phyloP scores from a whole-genome alignment of 2,888 invertebrate genomes.

The Pristionchus japonicus region DNA sequence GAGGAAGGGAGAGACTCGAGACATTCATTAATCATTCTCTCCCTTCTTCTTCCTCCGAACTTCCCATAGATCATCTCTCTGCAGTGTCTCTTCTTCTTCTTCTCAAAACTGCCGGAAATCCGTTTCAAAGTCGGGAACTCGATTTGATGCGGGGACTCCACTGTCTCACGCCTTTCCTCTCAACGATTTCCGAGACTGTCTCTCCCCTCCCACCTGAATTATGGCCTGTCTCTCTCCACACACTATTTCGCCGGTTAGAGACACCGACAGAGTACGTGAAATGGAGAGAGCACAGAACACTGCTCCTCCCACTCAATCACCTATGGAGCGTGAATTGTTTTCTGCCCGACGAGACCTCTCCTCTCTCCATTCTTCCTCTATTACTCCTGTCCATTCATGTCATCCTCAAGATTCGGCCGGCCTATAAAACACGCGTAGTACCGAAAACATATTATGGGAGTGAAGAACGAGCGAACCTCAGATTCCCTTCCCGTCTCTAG shows the following conservation, averaged over 20 bases:
- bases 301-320: background rate
- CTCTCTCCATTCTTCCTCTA: background rate
- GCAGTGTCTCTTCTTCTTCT: background rate
- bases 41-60: background rate
- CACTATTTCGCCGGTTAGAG: too few relatives aligned
- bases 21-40: conserved; percentile 17
- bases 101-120: background rate
- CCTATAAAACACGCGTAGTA: background rate
- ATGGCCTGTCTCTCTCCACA: too few relatives aligned
- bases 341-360: background rate
- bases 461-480: background rate
- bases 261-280: too few relatives aligned
- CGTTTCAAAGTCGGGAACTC: background rate
- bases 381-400: background rate
- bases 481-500: background rate
- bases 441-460: conserved; percentile 25
- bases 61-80: conserved; percentile 16
- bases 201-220: background rate
- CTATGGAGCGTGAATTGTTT: conserved; percentile 30
- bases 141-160: background rate
- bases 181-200: background rate
- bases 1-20: background rate
- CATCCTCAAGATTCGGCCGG: background rate
- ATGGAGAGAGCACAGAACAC: too few relatives aligned
- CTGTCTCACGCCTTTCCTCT: background rate